A percentile compares a stretch with the other conserved stretches of the same genome.
Evolutionary conservation across 2,113 vertebrate species (phyloP).

Genomic region (Zingel zingel): DNA sequence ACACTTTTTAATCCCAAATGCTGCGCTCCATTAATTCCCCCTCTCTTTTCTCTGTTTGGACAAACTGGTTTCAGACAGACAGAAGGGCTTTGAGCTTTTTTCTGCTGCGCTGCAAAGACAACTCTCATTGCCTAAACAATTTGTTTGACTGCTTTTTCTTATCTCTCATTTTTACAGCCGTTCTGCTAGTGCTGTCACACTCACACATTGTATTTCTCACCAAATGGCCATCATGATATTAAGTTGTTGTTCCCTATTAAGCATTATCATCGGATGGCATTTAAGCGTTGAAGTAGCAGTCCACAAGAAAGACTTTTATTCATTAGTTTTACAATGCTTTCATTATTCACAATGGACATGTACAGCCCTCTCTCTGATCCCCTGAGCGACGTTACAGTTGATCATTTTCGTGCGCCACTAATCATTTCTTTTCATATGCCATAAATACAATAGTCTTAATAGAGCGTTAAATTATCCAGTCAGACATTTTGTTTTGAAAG

Average conservation of each 20-base stretch:
- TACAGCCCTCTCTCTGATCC: slow-evolving; percentile 64
- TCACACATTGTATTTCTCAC: slow-evolving; percentile 52
- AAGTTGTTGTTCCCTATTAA: slow-evolving; percentile 49
- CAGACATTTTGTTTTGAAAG: slow-evolving; percentile 69
- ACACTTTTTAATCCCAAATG: slow-evolving; percentile 58
- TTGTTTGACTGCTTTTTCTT: slow-evolving; percentile 53
- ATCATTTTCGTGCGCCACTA: slow-evolving; percentile 56
- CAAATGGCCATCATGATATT: slow-evolving; percentile 37
- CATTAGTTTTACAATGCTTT: slow-evolving; percentile 69
- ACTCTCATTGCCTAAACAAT: slow-evolving; percentile 27
- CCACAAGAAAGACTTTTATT: slow-evolving; percentile 58
- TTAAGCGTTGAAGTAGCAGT: slow-evolving; percentile 50
- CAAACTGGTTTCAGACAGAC: slow-evolving; percentile 40
- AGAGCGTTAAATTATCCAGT: slow-evolving; percentile 76
- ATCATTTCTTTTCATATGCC: slow-evolving; percentile 72
- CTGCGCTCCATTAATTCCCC: slow-evolving; percentile 58
- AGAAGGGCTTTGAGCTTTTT: slow-evolving; percentile 34
- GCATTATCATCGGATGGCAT: slow-evolving; percentile 47
- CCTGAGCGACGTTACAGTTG: slow-evolving; percentile 58
- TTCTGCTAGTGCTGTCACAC: slow-evolving; percentile 57
- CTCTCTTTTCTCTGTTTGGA: slow-evolving; percentile 38
- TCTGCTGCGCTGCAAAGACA: slow-evolving; percentile 39
- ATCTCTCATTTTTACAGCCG: slow-evolving; percentile 51
- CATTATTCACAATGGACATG: slow-evolving; percentile 60
- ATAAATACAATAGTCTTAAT: slow-evolving; percentile 74